Evolutionary conservation across 2,113 vertebrate genomes (phyloP), one percentile per base, ranked within the genome.

Genomic region (Periophthalmodon schlosseri): DNA sequence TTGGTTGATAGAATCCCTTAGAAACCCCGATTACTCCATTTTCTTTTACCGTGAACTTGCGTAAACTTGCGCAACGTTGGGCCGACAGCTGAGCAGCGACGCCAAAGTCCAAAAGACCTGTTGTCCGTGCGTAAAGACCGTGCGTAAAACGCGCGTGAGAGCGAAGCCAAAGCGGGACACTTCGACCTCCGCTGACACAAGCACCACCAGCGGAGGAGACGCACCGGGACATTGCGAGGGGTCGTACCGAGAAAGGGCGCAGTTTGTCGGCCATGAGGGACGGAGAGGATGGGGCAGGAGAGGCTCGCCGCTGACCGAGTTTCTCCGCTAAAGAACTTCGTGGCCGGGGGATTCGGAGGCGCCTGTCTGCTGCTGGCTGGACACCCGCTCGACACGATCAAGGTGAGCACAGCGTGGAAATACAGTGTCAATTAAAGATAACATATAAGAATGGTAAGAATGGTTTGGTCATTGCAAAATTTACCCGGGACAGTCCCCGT

Each of bases 311-410:
- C 68, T 20, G 28, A 63, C 16, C 78, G 20, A n/a, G 65, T 86
- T 56, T 93, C 93, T 44, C 91, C 90, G 54, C 69, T 93, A 0
- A 95, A 94, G 88, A 94, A 93, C 89, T 93, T 94, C 63, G 56
- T 93, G 63, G 91, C 94, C 0, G 94, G 93, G 0, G 93, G 93
- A 12, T 78, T 86, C 50, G 92, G 80, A 0, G 89, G 89, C 36
- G 80, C 92, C 0, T 93, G 92, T 65, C 89, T 95, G 61, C 84
- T 94, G 58, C 79, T 95, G 58, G 90, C 89, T 0, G 94, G 94
- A 84, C 94, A 95, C 77, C 94, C 94, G 5, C 91, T 95, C 61
- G 94, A 95, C 82, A 95, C 94, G 54, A 93, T 95, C 76, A 95
- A 94, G 93, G 94, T 94, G 78, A 91, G 44, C 15, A 13, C 28